Evolutionary conservation across 2,888 invertebrate species (phyloP), one percentile per base, ranked within the genome.

Genomic region (Lasioglossum leucozonium): DNA sequence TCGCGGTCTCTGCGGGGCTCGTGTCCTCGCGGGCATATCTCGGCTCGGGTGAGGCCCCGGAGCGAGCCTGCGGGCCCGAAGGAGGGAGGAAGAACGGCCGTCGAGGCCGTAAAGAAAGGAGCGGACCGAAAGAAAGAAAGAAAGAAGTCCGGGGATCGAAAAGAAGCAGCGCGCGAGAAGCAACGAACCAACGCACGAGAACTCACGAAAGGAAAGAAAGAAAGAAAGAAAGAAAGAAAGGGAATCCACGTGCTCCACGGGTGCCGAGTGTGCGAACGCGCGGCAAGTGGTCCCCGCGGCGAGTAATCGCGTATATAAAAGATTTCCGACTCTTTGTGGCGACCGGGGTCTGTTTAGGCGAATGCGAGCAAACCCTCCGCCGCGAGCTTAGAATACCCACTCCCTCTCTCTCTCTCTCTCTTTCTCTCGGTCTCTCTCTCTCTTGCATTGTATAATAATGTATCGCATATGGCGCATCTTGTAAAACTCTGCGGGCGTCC

Each of bases 401-500:
- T 18, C 47, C 18, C 47, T 47, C 10, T 51, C 42, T 42, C 42
- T 42, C 22, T 22, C 42, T 42, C 42, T 42, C 8, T 22, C 51
- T 8, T 6, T 51, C 51, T n/a, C n/a, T n/a, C n/a, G n/a, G n/a
- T 42, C 22, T 22, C 42, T 42, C 42, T 51, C 51, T 51, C 22
- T 85, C 85, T 88, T 90, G 88, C 91, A 92, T 93, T 93, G 93
- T 93, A 92, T 93, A 94, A 94, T 94, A 94, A 94, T 94, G 94
- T 94, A 93, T 94, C 94, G 93, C 94, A 93, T 94, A 94, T 94
- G 94, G 93, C 90, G 92, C 92, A 92, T 92, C 94, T 94, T 95
- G 95, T 94, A 94, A 94, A 94, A 93, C 95, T 94, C 95, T 93
- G 94, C 95, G 95, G 95, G 95, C 89, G 93, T 92, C 91, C 89